Conservation (phyloP, 2,888 invertebrate species). For the Conistra vaccinii region DNA sequence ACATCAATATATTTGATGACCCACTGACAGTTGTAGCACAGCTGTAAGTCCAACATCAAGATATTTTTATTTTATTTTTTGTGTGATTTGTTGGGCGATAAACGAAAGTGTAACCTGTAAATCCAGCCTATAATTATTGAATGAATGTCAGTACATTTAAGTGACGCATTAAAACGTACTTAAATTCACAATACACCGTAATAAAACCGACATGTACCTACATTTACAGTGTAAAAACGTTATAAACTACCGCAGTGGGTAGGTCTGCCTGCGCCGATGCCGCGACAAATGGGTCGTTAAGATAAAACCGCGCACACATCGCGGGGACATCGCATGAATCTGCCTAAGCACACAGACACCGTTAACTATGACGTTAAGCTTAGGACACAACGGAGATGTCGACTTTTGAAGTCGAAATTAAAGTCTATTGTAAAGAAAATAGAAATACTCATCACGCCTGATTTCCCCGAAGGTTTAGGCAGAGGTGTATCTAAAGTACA, state of each 20-base stretch:
- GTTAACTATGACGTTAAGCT: conserved; percentile 6
- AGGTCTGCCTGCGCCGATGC: conserved; percentile 20
- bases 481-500: not conserved
- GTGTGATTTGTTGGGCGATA: not conserved
- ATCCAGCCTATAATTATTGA: not conserved
- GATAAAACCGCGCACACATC: conserved; percentile 47
- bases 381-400: conserved; percentile 1
- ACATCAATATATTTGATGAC: not conserved
- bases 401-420: not conserved
- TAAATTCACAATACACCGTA: not conserved
- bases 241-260: conserved; percentile 2
- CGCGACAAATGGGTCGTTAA: conserved; percentile 51
- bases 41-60: not conserved
- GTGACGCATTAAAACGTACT: not conserved
- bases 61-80: not conserved
- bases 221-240: not conserved
- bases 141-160: not conserved
- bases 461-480: not conserved
- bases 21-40: not conserved
- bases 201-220: not conserved
- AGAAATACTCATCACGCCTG: not conserved
- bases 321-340: conserved; percentile 35
- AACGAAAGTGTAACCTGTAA: not conserved
- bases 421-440: not conserved
- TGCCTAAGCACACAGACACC: conserved; percentile 32